Conservation (phyloP, 2,113 vertebrate species). For the Rhinolophus ferrumequinum region DNA sequence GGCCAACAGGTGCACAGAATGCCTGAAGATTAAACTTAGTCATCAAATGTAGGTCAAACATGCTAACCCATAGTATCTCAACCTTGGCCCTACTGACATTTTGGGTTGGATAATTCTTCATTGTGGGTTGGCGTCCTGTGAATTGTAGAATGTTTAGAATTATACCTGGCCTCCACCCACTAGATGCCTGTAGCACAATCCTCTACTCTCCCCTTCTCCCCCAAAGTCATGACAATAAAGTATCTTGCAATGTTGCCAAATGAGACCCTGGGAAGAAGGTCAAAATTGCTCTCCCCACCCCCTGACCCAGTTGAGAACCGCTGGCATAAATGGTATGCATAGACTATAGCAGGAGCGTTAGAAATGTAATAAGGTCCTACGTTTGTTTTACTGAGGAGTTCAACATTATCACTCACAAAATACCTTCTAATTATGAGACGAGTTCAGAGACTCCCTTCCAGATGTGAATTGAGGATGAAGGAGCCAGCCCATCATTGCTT, state of each 20-base stretch:
- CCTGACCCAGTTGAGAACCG: not conserved
- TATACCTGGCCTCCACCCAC: not conserved
- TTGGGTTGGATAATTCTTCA: conserved; percentile 10
- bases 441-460: not conserved
- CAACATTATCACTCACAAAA: not conserved
- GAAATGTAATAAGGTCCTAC: not conserved
- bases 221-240: not conserved
- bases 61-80: not conserved
- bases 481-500: not conserved
- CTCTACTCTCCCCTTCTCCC: not conserved
- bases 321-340: not conserved
- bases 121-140: not conserved
- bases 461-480: not conserved
- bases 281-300: not conserved
- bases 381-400: conserved; percentile 17
- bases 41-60: not conserved
- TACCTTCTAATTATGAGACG: not conserved
- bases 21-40: not conserved
- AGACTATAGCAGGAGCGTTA: not conserved
- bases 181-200: not conserved
- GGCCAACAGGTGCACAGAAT: not conserved
- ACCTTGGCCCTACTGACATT: not conserved
- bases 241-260: not conserved
- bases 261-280: not conserved
- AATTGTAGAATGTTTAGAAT: not conserved